Percentiles rank a stretch among this genome's conserved stretches.
Evolutionary conservation across 1,140 invertebrate genomes (phyloP).

Genomic region (Macrotrachela quadricornifera): DNA sequence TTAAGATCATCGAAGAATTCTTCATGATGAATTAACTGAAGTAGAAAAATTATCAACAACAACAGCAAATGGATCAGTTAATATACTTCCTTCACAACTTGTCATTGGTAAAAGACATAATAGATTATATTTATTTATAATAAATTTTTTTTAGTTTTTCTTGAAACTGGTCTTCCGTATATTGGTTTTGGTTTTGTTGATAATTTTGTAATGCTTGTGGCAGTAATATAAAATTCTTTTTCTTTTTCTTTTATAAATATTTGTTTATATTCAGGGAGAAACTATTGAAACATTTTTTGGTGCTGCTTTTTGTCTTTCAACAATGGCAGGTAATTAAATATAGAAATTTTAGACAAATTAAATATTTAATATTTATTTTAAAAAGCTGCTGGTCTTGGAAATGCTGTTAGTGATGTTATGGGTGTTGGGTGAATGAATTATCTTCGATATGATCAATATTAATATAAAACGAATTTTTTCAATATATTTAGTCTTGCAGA

Average conservation of each 20-base stretch:
- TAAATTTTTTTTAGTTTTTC: not conserved
- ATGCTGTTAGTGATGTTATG: slow-evolving; percentile 5
- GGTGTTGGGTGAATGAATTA: slow-evolving; percentile 5
- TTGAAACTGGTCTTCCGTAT: slow-evolving; percentile 7
- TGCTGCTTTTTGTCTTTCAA: not conserved
- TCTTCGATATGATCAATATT: not conserved
- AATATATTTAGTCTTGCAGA: no score
- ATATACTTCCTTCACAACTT: no score
- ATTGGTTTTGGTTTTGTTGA: slow-evolving; percentile 9
- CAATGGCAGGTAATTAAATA: not conserved
- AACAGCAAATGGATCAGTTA: no score
- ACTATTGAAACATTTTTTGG: slow-evolving; percentile 4
- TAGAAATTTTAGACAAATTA: not conserved
- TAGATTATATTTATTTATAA: no score
- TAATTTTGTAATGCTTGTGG: slow-evolving; percentile 9
- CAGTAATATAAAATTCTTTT: not conserved
- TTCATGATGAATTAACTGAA: no score
- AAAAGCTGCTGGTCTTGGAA: slow-evolving; percentile 6
- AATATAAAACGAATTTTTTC: no score
- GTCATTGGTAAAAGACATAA: no score
- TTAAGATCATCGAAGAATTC: no score
- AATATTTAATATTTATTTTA: not conserved
- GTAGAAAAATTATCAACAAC: no score
- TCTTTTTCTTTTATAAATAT: not conserved
- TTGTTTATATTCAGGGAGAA: not conserved